phyloP scores from a whole-genome alignment of 2,797 vertebrate species.

The Pseudomugil tenellus region DNA sequence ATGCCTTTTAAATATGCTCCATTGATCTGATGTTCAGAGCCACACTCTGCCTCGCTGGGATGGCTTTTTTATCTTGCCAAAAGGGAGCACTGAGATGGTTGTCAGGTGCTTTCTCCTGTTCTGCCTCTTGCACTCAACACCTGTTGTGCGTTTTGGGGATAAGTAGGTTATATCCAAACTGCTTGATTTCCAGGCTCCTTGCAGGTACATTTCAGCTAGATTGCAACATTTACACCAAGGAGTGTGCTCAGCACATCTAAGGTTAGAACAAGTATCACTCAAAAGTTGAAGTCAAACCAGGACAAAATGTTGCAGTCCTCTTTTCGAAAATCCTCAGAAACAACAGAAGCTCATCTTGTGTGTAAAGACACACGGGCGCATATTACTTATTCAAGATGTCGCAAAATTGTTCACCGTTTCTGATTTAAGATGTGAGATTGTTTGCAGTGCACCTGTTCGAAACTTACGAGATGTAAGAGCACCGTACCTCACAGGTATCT shows the following conservation, averaged over 20 bases:
- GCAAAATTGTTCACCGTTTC: conserved; percentile 49
- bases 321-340: conserved; percentile 26
- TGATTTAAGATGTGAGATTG: conserved; percentile 47
- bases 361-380: conserved; percentile 35
- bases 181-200: conserved; percentile 55
- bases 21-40: conserved; percentile 73
- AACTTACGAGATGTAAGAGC: conserved; percentile 49
- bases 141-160: conserved; percentile 73
- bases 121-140: conserved; percentile 58
- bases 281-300: conserved; percentile 16
- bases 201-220: conserved; percentile 67
- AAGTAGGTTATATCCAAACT: conserved; percentile 63
- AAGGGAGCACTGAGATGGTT: conserved; percentile 57
- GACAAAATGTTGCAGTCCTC: conserved; percentile 19
- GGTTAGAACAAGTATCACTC: conserved; percentile 25
- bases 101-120: conserved; percentile 63
- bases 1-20: conserved; percentile 78
- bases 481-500: conserved; percentile 45
- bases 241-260: conserved; percentile 36
- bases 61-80: conserved; percentile 57
- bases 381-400: conserved; percentile 46
- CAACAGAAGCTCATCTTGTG: conserved; percentile 40
- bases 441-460: conserved; percentile 51
- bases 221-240: conserved; percentile 67
- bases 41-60: conserved; percentile 46